Evolutionary conservation across 2,113 vertebrate species (phyloP), one percentile per base, ranked within the genome.

Genomic region (Sceloporus tristichus): DNA sequence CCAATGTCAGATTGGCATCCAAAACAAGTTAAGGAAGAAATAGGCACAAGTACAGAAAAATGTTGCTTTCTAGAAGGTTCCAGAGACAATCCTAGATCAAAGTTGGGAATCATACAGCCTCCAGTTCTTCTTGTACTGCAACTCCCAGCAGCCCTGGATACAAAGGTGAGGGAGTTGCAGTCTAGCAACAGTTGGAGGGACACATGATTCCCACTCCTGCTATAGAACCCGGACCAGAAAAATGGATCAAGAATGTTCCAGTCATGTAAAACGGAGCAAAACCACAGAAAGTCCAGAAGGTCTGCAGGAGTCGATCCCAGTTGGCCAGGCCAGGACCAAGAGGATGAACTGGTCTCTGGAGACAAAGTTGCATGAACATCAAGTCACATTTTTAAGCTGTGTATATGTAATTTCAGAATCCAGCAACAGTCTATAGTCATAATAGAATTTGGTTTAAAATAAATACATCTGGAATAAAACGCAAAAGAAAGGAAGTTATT

Each of bases 371-470:
- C 77, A 70, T 40, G 83, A 80, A 73, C 87, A 84, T 68, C 74
- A 56, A 70, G 80, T 68, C 59, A 83, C 81, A 29, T 89, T 84
- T 71, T 80, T 68, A 89, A 89, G 71, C 77, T 82, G 76, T 54
- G 56, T 21, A 16, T 84, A 86, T 83, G 66, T 87, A 9, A 79
- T 93, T 89, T 92, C 86, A 79, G 89, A 93, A 93, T 92, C 75
- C 29, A 92, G 21, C 23, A 76, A 79, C 9, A 89, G 34, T 84
- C 54, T 70, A 74, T 79, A 93, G 82, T 16, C 13, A 92, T 1
- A 77, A 77, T 56, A 92, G 29, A 86, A 85, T 92, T 90, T 90
- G 93, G 87, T 89, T 93, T 93, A 89, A 93, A 93, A 0, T 82
- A 73, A 89, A 13, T 82, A 89, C 91, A 87, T 89, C 7, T 84